A percentile compares a stretch with the other conserved stretches of the same genome.
Conservation (phyloP, 2,797 vertebrate species). For the Myoxocephalus aenaeus region DNA sequence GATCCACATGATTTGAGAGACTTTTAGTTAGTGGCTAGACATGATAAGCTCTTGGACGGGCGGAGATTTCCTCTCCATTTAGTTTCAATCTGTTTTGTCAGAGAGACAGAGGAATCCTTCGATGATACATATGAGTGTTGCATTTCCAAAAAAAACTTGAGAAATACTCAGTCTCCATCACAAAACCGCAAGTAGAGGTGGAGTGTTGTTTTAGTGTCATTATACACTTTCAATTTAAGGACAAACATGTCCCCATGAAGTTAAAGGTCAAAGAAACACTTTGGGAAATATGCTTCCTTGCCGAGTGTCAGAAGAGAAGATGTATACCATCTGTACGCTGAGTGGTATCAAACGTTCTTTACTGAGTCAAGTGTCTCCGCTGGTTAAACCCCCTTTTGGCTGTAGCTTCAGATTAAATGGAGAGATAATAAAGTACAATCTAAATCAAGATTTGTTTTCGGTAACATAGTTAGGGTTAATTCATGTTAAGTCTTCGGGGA, state of each 20-base stretch:
- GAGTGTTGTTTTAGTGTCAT: background rate
- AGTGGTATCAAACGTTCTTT: background rate
- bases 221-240: background rate
- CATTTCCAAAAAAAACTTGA: background rate
- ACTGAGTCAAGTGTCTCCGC: background rate
- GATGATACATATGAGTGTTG: background rate
- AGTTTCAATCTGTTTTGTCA: background rate
- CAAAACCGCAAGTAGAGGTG: background rate
- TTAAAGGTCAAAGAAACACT: background rate
- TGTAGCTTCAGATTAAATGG: background rate
- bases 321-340: background rate
- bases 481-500: background rate
- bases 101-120: constrained; percentile 1
- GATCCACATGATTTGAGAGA: constrained; percentile 30
- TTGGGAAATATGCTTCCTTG: background rate
- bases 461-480: background rate
- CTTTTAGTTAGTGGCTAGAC: constrained; percentile 37
- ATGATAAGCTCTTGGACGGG: constrained; percentile 14
- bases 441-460: background rate
- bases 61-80: constrained; percentile 5
- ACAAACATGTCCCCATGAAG: background rate
- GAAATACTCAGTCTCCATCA: background rate
- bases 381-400: background rate
- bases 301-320: background rate
- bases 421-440: background rate